Conservation (phyloP, 1,140 invertebrate genomes). For the Drosophila cardini region DNA sequence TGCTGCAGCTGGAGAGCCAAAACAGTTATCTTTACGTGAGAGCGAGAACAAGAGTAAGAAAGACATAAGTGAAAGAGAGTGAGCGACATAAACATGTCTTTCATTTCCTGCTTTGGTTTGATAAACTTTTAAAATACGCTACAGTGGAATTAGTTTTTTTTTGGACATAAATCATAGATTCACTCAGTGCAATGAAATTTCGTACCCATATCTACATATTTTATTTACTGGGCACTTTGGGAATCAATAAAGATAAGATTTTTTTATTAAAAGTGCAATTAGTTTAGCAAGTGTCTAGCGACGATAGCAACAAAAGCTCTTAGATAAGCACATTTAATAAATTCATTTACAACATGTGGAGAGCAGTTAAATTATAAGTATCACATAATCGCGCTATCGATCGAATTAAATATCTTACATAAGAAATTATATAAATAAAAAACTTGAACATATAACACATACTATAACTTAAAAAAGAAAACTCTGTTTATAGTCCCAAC, state of each 20-base stretch:
- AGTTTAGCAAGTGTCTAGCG: constrained; percentile 1
- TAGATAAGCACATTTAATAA: constrained; percentile 2
- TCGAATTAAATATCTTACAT: too few species aligned
- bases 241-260: constrained; percentile 31
- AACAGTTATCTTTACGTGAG: constrained; percentile 9
- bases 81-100: constrained; percentile 11
- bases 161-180: background rate
- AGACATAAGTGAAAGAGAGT: background rate
- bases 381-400: too few species aligned
- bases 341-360: background rate
- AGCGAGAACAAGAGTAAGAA: too few species aligned
- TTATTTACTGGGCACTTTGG: background rate
- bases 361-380: too few species aligned
- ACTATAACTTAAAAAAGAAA: too few species aligned
- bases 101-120: constrained; percentile 27
- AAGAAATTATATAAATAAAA: too few species aligned
- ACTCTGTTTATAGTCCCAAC: too few species aligned
- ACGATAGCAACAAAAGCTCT: constrained; percentile 23
- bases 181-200: background rate
- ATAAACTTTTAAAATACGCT: constrained; percentile 10
- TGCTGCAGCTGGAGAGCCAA: constrained; percentile 13
- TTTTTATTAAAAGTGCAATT: constrained; percentile 18
- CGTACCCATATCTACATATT: constrained; percentile 4
- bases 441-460: too few species aligned
- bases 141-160: background rate